These are phyloP conservation scores for Petrolisthes cinctipes DNA, from an alignment of 2,888 invertebrate species.

Conservation along the genomic window DNA sequence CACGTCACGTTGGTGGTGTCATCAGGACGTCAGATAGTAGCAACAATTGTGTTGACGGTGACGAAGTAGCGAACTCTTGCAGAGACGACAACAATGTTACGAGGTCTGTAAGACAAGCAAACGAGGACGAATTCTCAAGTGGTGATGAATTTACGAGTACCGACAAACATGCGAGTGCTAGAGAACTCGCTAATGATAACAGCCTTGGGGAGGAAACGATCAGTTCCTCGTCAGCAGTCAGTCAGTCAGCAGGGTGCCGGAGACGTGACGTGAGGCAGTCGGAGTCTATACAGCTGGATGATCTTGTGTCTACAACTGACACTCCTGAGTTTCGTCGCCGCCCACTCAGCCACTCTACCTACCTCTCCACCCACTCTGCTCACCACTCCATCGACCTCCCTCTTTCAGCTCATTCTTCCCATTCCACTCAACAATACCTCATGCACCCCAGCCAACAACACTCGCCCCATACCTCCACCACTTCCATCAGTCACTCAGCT, in stretches of 20 bases:
- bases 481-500: background rate
- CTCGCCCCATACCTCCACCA: conserved; percentile 3
- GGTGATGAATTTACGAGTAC: too few relatives aligned
- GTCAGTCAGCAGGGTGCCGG: background rate
- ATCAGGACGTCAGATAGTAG: too few relatives aligned
- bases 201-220: too few relatives aligned
- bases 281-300: conserved; percentile 31
- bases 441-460: background rate
- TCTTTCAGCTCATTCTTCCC: background rate
- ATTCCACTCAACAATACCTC: background rate
- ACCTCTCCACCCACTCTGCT: background rate
- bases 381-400: background rate
- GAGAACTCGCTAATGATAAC: too few relatives aligned
- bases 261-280: conserved; percentile 21
- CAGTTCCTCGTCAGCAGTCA: background rate
- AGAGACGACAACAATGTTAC: background rate
- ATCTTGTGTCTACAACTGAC: conserved; percentile 36
- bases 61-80: too few relatives aligned
- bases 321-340: conserved; percentile 50
- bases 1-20: too few relatives aligned
- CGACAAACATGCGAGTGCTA: too few relatives aligned
- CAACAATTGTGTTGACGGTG: too few relatives aligned
- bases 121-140: too few relatives aligned
- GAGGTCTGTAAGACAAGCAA: too few relatives aligned
- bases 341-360: conserved; percentile 1